Conservation (phyloP, 2,888 invertebrate species). For the Torymus tubicola region DNA sequence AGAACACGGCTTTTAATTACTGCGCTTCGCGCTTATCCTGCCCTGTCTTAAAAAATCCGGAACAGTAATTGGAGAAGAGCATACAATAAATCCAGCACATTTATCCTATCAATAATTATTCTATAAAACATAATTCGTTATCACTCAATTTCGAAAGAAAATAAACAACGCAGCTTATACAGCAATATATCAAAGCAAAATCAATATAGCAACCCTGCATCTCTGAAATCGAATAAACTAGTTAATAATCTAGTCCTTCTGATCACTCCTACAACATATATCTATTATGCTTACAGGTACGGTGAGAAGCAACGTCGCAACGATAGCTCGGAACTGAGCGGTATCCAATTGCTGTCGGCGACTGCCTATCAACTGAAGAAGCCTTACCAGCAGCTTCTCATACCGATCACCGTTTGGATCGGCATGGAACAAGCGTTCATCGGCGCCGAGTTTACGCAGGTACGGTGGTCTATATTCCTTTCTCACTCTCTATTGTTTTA, state of each 20-base stretch:
- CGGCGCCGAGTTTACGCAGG: slow-evolving; percentile 92
- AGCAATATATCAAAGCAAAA: too few species aligned
- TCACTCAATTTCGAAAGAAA: not conserved
- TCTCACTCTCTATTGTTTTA: not conserved
- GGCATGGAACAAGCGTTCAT: slow-evolving; percentile 99
- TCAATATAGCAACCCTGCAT: not conserved
- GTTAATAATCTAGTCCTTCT: too few species aligned
- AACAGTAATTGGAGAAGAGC: too few species aligned
- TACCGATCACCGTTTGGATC: slow-evolving; percentile 97
- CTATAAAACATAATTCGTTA: too few species aligned
- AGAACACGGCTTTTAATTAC: too few species aligned
- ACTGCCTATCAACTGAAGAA: slow-evolving; percentile 94
- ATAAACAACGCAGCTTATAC: too few species aligned
- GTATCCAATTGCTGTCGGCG: slow-evolving; percentile 89
- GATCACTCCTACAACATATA: too few species aligned
- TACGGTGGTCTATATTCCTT: slow-evolving; percentile 69
- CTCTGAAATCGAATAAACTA: too few species aligned
- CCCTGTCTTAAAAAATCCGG: too few species aligned
- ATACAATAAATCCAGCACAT: too few species aligned
- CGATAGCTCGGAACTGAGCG: slow-evolving; percentile 86
- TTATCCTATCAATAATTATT: too few species aligned
- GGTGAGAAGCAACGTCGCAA: slow-evolving; percentile 89
- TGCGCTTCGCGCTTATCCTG: too few species aligned
- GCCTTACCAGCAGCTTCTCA: slow-evolving; percentile 93
- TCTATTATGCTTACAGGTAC: slow-evolving; percentile 79